These are phyloP conservation scores for Bombus superbus DNA, from an alignment of 1,140 invertebrate species.

Conservation along the genomic window DNA sequence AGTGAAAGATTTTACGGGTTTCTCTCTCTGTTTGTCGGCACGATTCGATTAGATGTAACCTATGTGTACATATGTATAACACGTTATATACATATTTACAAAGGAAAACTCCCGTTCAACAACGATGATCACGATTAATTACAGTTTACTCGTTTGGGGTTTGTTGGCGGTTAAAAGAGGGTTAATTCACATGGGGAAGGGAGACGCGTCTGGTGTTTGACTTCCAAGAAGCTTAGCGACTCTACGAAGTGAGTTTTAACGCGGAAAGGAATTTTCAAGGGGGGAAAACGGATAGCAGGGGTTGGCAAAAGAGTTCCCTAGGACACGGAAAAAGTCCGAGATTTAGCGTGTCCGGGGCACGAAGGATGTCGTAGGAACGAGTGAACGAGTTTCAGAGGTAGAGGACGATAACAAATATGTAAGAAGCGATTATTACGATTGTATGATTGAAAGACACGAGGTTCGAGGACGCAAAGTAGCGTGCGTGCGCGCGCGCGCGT, in stretches of 20 bases:
- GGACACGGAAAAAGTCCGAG: slow-evolving; percentile 56
- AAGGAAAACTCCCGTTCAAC: slow-evolving; percentile 71
- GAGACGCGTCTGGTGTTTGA: neutral
- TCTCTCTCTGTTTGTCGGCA: slow-evolving; percentile 18
- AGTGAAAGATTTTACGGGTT: slow-evolving; percentile 42
- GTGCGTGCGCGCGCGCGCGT: neutral
- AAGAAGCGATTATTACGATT: slow-evolving; percentile 71
- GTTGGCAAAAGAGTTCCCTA: slow-evolving; percentile 6
- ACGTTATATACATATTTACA: slow-evolving; percentile 78
- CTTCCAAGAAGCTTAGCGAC: neutral
- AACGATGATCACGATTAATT: slow-evolving; percentile 75
- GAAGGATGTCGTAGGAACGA: slow-evolving; percentile 48
- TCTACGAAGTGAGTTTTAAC: neutral
- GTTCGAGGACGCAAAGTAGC: slow-evolving; percentile 68
- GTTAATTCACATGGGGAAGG: neutral
- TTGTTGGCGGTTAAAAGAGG: slow-evolving; percentile 55
- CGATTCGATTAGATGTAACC: slow-evolving; percentile 63
- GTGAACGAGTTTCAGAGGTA: slow-evolving; percentile 42
- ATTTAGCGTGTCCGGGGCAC: slow-evolving; percentile 78
- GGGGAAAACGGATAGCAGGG: neutral
- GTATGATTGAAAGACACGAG: slow-evolving; percentile 75
- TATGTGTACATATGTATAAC: slow-evolving; percentile 68
- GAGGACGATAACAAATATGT: slow-evolving; percentile 24
- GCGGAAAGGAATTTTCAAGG: neutral
- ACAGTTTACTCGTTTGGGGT: slow-evolving; percentile 64